Conservation (phyloP, 2,888 invertebrate species). For the Pseudococcus longispinus region DNA sequence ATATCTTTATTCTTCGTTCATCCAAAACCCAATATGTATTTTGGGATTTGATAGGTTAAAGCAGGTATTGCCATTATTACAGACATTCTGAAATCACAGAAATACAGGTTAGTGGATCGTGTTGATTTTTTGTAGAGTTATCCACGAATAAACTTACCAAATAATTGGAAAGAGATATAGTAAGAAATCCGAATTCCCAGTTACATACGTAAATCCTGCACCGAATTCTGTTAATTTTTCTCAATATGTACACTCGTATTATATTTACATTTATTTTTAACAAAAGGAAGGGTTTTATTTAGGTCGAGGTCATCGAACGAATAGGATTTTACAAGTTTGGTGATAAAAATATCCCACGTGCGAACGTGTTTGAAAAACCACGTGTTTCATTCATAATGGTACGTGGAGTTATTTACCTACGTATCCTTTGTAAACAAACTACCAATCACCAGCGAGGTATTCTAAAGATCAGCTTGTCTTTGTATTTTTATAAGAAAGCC, state of each 20-base stretch:
- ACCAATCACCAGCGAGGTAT: too few relatives aligned
- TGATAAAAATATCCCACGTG: too few relatives aligned
- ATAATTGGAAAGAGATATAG: not conserved
- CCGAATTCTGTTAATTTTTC: slow-evolving; percentile 4
- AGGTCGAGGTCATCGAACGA: too few relatives aligned
- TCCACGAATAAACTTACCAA: not conserved
- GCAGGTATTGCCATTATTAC: slow-evolving; percentile 86
- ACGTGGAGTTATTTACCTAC: too few relatives aligned
- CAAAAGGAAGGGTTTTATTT: not conserved
- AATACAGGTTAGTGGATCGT: not conserved
- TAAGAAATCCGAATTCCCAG: not conserved
- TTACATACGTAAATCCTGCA: slow-evolving; percentile 27
- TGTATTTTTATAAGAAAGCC: too few relatives aligned
- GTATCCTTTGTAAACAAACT: too few relatives aligned
- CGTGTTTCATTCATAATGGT: too few relatives aligned
- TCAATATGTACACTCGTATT: not conserved
- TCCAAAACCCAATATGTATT: slow-evolving; percentile 83
- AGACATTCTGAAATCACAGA: slow-evolving; percentile 73
- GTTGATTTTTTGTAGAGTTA: not conserved
- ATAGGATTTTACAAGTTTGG: too few relatives aligned
- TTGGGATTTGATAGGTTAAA: slow-evolving; percentile 82
- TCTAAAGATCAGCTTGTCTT: too few relatives aligned
- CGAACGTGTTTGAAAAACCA: too few relatives aligned
- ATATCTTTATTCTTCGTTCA: slow-evolving; percentile 63
- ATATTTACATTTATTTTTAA: not conserved